Conservation (phyloP, 2,797 vertebrate genomes). For the Cheirogaleus major region DNA sequence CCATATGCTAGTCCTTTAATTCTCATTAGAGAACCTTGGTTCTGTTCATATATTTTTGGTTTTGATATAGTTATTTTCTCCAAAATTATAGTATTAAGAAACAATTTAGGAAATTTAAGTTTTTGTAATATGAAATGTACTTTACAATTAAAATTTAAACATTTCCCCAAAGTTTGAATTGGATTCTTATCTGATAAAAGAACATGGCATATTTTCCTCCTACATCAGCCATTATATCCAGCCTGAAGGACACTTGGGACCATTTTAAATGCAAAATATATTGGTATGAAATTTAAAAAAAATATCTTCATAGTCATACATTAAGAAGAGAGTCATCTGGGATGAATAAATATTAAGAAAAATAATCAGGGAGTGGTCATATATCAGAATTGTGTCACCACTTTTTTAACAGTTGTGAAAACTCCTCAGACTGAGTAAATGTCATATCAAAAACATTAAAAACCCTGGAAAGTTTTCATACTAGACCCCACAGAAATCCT, state of each 20-base stretch:
- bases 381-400: background rate
- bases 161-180: background rate
- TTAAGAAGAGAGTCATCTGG: background rate
- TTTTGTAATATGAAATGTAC: background rate
- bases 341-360: background rate
- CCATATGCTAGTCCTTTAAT: background rate
- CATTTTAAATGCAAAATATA: background rate
- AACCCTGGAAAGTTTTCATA: background rate
- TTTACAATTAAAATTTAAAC: conserved; percentile 19
- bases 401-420: background rate
- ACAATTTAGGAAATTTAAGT: background rate
- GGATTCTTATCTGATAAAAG: background rate
- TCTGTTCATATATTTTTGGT: background rate
- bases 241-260: background rate
- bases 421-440: background rate
- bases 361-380: background rate
- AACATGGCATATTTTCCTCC: background rate
- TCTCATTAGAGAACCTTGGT: background rate
- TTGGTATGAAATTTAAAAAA: background rate
- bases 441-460: background rate
- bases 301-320: background rate
- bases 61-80: background rate
- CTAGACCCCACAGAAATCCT: background rate
- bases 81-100: background rate
- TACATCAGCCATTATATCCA: background rate